Conservation (phyloP, 2,888 invertebrate species). For the Parnassius smintheus region DNA sequence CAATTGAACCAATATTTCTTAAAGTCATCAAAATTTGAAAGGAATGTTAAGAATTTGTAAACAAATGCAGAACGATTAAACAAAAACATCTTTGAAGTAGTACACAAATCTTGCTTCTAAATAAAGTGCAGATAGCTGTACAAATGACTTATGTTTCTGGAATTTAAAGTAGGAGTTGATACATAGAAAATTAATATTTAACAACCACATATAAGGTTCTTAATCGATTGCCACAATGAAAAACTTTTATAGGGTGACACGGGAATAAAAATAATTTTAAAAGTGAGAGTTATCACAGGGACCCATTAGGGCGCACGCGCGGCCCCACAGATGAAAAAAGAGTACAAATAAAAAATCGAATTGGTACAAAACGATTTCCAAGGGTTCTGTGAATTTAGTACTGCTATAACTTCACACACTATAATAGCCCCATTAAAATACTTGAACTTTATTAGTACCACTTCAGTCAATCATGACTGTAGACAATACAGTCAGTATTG, state of each 20-base stretch:
- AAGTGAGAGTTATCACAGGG: slow-evolving; percentile 80
- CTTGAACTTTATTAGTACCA: too few species aligned
- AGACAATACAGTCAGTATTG: too few species aligned
- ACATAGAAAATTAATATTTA: slow-evolving; percentile 35
- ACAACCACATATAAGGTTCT: slow-evolving; percentile 35
- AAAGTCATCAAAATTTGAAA: slow-evolving; percentile 15
- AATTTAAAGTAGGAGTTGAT: slow-evolving; percentile 58
- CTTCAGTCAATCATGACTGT: too few species aligned
- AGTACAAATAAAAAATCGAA: slow-evolving; percentile 34
- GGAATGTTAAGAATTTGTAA: slow-evolving; percentile 46
- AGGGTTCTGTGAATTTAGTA: slow-evolving; percentile 32
- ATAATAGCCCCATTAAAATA: neutral
- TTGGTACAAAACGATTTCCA: slow-evolving; percentile 32
- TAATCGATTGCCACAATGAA: slow-evolving; percentile 33
- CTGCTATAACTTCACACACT: neutral
- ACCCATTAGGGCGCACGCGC: slow-evolving; percentile 79
- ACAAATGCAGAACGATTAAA: slow-evolving; percentile 37
- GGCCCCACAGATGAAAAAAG: slow-evolving; percentile 59
- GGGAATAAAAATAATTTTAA: slow-evolving; percentile 60
- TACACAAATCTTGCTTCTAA: slow-evolving; percentile 71
- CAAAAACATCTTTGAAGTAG: slow-evolving; percentile 59
- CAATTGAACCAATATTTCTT: neutral
- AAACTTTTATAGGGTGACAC: slow-evolving; percentile 58
- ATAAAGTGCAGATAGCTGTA: slow-evolving; percentile 79
- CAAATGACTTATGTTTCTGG: slow-evolving; percentile 78